These are phyloP conservation scores for Ethmia dodecea DNA, from an alignment of 2,888 invertebrate genomes.

Conservation along the genomic window DNA sequence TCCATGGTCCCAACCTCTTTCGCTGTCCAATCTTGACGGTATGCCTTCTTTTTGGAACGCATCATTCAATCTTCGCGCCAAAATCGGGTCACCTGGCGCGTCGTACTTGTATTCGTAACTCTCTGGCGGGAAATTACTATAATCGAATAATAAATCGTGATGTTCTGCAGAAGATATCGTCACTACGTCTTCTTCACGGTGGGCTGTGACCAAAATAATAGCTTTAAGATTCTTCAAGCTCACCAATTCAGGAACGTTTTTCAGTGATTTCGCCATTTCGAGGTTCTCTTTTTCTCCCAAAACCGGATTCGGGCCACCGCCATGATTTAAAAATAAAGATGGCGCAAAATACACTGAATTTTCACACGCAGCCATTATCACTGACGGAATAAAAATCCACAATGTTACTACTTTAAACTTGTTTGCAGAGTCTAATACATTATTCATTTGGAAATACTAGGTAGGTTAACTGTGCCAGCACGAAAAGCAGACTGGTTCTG, in stretches of 20 bases:
- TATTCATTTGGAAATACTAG: too few relatives aligned
- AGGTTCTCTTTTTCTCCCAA: conserved; percentile 31
- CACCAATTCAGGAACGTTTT: conserved; percentile 28
- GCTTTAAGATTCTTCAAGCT: conserved; percentile 30
- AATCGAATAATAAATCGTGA: conserved; percentile 36
- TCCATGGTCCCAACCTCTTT: conserved; percentile 49
- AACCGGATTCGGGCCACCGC: conserved; percentile 38
- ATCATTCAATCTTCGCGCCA: conserved; percentile 32
- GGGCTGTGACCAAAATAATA: conserved; percentile 39
- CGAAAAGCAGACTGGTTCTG: too few relatives aligned
- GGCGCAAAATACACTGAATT: conserved; percentile 28
- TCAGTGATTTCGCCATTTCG: conserved; percentile 31
- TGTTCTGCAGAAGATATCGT: conserved; percentile 33
- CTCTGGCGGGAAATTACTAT: conserved; percentile 38
- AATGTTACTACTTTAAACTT: too few relatives aligned
- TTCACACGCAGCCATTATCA: background rate
- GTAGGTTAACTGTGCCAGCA: too few relatives aligned
- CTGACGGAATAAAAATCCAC: too few relatives aligned
- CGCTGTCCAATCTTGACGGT: conserved; percentile 26
- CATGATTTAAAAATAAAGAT: conserved; percentile 42
- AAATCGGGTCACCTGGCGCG: conserved; percentile 31
- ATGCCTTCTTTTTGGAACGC: conserved; percentile 33
- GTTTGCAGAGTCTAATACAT: too few relatives aligned
- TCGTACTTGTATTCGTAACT: conserved; percentile 37
- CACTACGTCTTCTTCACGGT: conserved; percentile 36